Evolutionary conservation across 2,113 vertebrate species (phyloP).

Genomic region (Etheostoma spectabile): DNA sequence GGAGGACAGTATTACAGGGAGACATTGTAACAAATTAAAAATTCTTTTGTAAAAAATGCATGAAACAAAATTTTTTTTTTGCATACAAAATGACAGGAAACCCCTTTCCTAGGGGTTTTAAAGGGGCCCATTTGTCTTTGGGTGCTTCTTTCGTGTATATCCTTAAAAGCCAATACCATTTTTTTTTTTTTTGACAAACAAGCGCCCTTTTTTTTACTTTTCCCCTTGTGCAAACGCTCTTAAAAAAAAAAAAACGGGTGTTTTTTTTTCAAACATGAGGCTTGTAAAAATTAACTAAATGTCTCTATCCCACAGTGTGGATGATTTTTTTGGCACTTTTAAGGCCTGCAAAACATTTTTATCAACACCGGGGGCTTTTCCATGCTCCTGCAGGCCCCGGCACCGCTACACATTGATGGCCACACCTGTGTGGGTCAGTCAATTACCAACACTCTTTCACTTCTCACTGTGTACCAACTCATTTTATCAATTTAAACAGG

Average conservation of each 20-base stretch:
- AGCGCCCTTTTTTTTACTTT: too few species aligned
- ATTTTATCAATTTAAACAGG: slow-evolving; percentile 41
- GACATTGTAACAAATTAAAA: not conserved
- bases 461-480: slow-evolving; percentile 24
- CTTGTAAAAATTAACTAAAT: too few species aligned
- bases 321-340: slow-evolving; percentile 79
- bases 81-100: too few species aligned
- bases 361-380: slow-evolving; percentile 83
- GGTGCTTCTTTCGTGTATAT: too few species aligned
- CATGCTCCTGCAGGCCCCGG: slow-evolving; percentile 81
- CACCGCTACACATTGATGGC: slow-evolving; percentile 84
- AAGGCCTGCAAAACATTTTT: slow-evolving; percentile 82
- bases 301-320: slow-evolving; percentile 72
- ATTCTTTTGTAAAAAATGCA: not conserved
- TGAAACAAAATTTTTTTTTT: not conserved
- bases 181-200: too few species aligned
- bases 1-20: too few species aligned
- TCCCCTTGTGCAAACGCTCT: too few species aligned
- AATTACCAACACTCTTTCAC: slow-evolving; percentile 14
- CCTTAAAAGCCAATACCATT: too few species aligned
- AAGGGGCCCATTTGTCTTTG: too few species aligned
- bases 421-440: slow-evolving; percentile 85
- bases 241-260: too few species aligned
- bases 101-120: too few species aligned
- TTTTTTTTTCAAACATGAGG: too few species aligned